Conservation (phyloP, 2,113 vertebrate species). For the Laticauda laticaudata region DNA sequence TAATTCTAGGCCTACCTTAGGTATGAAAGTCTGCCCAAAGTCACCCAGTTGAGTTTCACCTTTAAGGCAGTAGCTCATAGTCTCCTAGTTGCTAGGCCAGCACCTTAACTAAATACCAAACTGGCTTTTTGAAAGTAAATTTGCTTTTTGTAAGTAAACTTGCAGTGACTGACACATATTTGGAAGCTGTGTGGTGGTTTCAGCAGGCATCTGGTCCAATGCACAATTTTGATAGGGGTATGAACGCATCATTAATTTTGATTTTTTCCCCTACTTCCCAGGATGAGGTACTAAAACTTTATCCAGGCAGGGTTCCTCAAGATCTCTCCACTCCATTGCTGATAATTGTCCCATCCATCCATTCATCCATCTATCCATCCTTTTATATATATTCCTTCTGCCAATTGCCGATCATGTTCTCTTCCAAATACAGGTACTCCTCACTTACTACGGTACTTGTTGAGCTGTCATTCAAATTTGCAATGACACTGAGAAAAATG, state of each 20-base stretch:
- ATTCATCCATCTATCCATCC: no score
- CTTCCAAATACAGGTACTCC: not conserved
- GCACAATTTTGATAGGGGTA: not conserved
- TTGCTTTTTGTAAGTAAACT: not conserved
- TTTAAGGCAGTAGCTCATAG: not conserved
- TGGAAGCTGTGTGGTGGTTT: no score
- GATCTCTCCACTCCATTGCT: not conserved
- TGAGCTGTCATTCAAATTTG: not conserved
- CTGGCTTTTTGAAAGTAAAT: not conserved
- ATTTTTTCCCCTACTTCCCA: not conserved
- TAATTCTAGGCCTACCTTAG: not conserved
- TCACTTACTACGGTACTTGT: not conserved
- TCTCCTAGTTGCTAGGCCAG: not conserved
- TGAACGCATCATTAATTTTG: not conserved
- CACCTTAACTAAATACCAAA: not conserved
- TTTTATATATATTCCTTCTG: no score
- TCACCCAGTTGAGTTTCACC: not conserved
- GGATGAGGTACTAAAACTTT: not conserved
- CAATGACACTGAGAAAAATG: no score
- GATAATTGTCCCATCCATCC: no score
- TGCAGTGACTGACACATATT: not conserved
- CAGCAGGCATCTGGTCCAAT: not conserved
- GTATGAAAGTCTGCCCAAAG: not conserved
- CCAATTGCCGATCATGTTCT: not conserved
- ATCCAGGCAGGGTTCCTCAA: not conserved